Base-by-base conservation (phyloP, 2,113 vertebrate species). In the Colinus virginianus region DNA sequence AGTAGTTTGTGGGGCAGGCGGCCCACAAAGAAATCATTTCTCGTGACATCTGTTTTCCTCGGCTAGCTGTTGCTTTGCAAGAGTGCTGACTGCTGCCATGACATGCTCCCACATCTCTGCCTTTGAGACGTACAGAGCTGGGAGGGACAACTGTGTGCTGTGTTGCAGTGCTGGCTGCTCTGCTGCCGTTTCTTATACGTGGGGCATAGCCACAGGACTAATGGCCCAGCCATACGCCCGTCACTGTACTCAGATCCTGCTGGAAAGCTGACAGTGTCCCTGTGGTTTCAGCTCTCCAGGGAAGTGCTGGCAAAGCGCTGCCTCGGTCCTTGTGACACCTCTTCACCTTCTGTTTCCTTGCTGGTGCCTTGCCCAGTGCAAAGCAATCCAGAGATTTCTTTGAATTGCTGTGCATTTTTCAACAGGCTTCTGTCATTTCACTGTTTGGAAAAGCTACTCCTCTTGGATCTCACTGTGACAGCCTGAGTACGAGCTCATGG, bases 131-230 rank as follows among this genome's bases (percentile, higher is more conserved):
- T 55, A 74, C 45, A 74, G 36, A 55, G 58, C 59, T 46, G 74
- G 28, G 71, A 28, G 68, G 66, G 78, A 72, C 36, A 79, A 0
- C 1, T 5, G 6, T 4, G 2, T 69, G 23, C 32, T 55, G 22
- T 34, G 22, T 20, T 51, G 51, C 43, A 32, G 75, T 42, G 43
- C 68, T 88, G 38, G 62, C 58, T 55, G 23, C 51, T 45, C 86
- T 63, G 38, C 72, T 84, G 84, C 58, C 53, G 80, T 83, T 77
- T 23, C 85, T 40, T 40, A 7, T 6, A n/a, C 59, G 9, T 21
- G 71, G 46, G 87, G 87, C 63, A 20, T 23, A 95, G 70, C 76
- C 64, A 67, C 79, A 67, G 72, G 82, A 90, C 67, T 77, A 94
- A 67, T 34, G 64, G 5, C 76, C 42, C 34, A 66, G n/a, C 90